Evolutionary conservation across 2,113 vertebrate genomes (phyloP).

Genomic region (Micronisus gabar): DNA sequence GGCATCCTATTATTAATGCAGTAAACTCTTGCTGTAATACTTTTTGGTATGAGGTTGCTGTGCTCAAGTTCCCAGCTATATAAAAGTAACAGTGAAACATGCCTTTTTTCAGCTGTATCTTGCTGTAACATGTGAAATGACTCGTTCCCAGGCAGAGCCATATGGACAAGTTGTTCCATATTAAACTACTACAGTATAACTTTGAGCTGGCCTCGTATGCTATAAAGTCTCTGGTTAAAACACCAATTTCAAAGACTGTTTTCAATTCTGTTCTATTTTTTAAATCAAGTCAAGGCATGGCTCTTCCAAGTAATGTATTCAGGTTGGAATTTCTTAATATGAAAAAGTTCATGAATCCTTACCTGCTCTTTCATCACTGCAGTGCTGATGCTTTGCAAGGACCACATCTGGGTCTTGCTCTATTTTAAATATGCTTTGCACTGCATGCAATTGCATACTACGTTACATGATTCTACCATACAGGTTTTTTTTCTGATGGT

Average conservation of each 20-base stretch:
- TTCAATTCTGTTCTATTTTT: slow-evolving; percentile 40
- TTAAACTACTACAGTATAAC: slow-evolving; percentile 39
- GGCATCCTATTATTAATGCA: slow-evolving; percentile 72
- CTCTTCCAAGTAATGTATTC: slow-evolving; percentile 14
- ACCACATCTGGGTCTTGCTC: not conserved
- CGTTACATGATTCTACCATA: not conserved
- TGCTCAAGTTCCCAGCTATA: slow-evolving; percentile 42
- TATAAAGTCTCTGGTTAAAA: slow-evolving; percentile 6
- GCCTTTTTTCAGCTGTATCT: slow-evolving; percentile 49
- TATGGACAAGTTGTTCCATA: slow-evolving; percentile 47
- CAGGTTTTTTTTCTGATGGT: not conserved
- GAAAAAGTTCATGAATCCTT: not conserved
- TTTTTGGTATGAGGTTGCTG: slow-evolving; percentile 47
- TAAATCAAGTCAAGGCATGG: slow-evolving; percentile 12
- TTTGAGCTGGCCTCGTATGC: not conserved
- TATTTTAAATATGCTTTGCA: not conserved
- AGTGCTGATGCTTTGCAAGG: not conserved
- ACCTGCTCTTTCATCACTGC: not conserved
- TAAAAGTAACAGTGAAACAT: slow-evolving; percentile 68
- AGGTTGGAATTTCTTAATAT: not conserved
- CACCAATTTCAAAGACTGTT: slow-evolving; percentile 29
- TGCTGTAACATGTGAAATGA: slow-evolving; percentile 51
- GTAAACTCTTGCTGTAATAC: slow-evolving; percentile 68
- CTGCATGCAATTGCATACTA: not conserved
- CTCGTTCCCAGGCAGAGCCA: slow-evolving; percentile 49